phyloP scores from a whole-genome alignment of 1,140 invertebrate genomes.

The Bombus turneri region DNA sequence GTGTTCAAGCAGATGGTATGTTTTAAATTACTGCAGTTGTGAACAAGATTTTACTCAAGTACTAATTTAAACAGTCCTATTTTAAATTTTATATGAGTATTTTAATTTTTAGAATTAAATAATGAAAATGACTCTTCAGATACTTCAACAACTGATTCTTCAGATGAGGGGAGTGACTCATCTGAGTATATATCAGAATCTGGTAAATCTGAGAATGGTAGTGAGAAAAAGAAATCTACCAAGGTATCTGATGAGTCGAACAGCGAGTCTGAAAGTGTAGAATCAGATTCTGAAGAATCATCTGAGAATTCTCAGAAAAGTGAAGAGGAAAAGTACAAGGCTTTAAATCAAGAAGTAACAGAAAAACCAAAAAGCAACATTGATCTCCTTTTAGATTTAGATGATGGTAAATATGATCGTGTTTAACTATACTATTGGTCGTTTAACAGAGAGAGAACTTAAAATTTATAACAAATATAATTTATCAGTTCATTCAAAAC shows the following conservation, averaged over 20 bases:
- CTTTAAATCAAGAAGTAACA: constrained; percentile 62
- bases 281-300: constrained; percentile 76
- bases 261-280: constrained; percentile 77
- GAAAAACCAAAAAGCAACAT: constrained; percentile 85
- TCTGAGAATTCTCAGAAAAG: constrained; percentile 70
- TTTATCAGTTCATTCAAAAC: not conserved
- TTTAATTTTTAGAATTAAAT: constrained; percentile 72
- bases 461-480: not conserved
- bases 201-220: constrained; percentile 72
- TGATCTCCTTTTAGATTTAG: constrained; percentile 92
- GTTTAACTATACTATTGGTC: not conserved
- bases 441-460: not conserved
- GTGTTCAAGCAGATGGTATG: constrained; percentile 67
- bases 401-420: constrained; percentile 81
- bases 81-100: constrained; percentile 1
- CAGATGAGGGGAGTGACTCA: constrained; percentile 75
- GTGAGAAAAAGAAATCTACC: constrained; percentile 61
- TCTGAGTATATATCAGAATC: constrained; percentile 74
- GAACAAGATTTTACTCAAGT: constrained; percentile 15
- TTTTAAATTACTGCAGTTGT: constrained; percentile 9
- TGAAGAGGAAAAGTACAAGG: constrained; percentile 56
- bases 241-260: constrained; percentile 72
- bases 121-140: constrained; percentile 73
- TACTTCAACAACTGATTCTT: constrained; percentile 71
- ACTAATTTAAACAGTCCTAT: not conserved